phyloP scores from a whole-genome alignment of 2,888 invertebrate genomes.

The Caenorhabditis auriculariae region DNA sequence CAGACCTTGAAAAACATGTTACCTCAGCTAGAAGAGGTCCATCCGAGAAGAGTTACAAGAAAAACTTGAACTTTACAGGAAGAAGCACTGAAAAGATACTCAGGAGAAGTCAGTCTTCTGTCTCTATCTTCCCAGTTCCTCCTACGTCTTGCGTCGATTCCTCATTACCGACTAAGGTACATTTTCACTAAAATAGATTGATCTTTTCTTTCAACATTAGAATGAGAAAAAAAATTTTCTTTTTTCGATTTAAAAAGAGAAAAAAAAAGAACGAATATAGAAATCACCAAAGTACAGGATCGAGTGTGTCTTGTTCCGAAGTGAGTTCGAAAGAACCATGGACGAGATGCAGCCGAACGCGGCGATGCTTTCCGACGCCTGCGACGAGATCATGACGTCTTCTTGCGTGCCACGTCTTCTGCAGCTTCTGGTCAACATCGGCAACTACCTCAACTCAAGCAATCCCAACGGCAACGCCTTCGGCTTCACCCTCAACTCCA shows the following conservation, averaged over 20 bases:
- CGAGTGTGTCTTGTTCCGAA: constrained; percentile 20
- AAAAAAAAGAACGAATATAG: no score
- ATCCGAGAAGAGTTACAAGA: not conserved
- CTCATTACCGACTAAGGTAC: constrained; percentile 37
- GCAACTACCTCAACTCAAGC: constrained; percentile 43
- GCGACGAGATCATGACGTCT: constrained; percentile 21
- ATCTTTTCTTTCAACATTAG: not conserved
- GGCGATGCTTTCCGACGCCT: constrained; percentile 1
- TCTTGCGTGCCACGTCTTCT: constrained; percentile 32
- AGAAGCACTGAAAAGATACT: constrained; percentile 38
- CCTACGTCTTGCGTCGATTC: constrained; percentile 30
- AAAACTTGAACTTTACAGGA: constrained; percentile 7
- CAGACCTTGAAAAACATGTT: constrained; percentile 29
- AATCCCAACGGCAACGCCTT: constrained; percentile 44
- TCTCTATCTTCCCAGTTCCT: constrained; percentile 37
- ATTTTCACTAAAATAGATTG: not conserved
- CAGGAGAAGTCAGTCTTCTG: constrained; percentile 30
- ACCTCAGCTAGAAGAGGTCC: constrained; percentile 34
- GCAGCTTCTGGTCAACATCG: constrained; percentile 40
- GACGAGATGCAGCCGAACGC: constrained; percentile 20
- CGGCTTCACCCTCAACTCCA: constrained; percentile 43
- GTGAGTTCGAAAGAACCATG: constrained; percentile 19
- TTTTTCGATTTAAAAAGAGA: no score
- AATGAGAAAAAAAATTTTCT: not conserved
- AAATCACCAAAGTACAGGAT: constrained; percentile 10